A percentile compares a stretch with the other conserved stretches of the same genome.
These are phyloP conservation scores for Ptiloglossa arizonensis DNA, from an alignment of 1,140 invertebrate genomes.

Conservation along the genomic window DNA sequence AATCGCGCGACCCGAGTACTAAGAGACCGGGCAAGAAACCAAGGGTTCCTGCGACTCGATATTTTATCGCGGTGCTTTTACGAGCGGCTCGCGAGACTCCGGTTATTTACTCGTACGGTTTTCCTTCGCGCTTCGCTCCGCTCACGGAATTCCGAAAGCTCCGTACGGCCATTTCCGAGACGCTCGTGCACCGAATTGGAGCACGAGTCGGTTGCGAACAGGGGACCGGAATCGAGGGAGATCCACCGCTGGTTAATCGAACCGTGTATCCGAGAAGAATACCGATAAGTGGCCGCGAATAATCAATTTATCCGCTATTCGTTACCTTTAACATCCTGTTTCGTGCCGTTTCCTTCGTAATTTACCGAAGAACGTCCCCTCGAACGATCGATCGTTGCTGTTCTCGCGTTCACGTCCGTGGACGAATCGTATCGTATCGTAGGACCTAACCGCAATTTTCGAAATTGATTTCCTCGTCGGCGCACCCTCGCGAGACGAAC, in stretches of 20 bases:
- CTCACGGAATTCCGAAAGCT: background rate
- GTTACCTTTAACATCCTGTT: background rate
- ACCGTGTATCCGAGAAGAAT: background rate
- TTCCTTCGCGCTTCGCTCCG: slow-evolving; percentile 14
- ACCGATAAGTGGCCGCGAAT: background rate
- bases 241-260: background rate
- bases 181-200: background rate
- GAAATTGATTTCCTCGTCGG: too few relatives aligned
- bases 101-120: slow-evolving; percentile 36
- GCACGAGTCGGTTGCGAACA: background rate
- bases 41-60: slow-evolving; percentile 5
- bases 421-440: too few relatives aligned
- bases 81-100: slow-evolving; percentile 10
- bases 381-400: too few relatives aligned
- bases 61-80: slow-evolving; percentile 52
- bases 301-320: background rate
- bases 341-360: too few relatives aligned
- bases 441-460: too few relatives aligned
- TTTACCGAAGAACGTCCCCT: background rate
- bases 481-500: too few relatives aligned
- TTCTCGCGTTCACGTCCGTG: too few relatives aligned
- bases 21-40: slow-evolving; percentile 1
- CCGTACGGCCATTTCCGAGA: background rate
- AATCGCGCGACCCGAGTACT: slow-evolving; percentile 13
- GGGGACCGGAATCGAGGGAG: too few relatives aligned